Percentiles rank a stretch among this genome's conserved stretches.
These are phyloP conservation scores for Timema cristinae DNA, from an alignment of 2,888 invertebrate species.

Conservation along the genomic window DNA sequence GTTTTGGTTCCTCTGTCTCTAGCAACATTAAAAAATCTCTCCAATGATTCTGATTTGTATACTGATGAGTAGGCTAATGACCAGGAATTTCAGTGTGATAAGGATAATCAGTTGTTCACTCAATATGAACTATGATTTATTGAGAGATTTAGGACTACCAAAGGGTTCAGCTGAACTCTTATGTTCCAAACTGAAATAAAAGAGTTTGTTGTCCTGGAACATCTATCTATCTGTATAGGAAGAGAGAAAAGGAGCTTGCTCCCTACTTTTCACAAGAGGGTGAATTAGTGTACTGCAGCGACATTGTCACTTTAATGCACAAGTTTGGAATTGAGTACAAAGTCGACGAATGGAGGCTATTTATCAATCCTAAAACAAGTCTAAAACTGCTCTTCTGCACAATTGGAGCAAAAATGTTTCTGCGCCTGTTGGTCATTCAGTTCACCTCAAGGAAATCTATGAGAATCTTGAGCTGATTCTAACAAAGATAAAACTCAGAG, in stretches of 20 bases:
- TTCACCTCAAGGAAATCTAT: conserved; percentile 17
- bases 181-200: conserved; percentile 1
- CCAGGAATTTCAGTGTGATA: conserved; percentile 12
- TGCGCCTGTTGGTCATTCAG: background rate
- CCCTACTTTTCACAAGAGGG: background rate
- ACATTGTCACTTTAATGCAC: background rate
- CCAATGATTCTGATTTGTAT: background rate
- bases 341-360: background rate
- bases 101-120: conserved; percentile 1
- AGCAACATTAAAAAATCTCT: background rate
- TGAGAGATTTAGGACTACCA: background rate
- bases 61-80: background rate
- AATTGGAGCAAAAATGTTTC: conserved; percentile 11
- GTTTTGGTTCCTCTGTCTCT: conserved; percentile 24
- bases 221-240: background rate
- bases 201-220: background rate
- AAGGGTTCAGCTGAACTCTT: conserved; percentile 9
- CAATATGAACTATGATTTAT: background rate
- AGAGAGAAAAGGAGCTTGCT: background rate
- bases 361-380: conserved; percentile 15
- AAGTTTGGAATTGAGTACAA: background rate
- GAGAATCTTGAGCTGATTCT: conserved; percentile 1
- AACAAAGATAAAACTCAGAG: background rate
- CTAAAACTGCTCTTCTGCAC: conserved; percentile 16
- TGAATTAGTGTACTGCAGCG: background rate